Evolutionary conservation across 2,888 invertebrate genomes (phyloP), one percentile per base, ranked within the genome.

Genomic region (Blastobasis adustella): DNA sequence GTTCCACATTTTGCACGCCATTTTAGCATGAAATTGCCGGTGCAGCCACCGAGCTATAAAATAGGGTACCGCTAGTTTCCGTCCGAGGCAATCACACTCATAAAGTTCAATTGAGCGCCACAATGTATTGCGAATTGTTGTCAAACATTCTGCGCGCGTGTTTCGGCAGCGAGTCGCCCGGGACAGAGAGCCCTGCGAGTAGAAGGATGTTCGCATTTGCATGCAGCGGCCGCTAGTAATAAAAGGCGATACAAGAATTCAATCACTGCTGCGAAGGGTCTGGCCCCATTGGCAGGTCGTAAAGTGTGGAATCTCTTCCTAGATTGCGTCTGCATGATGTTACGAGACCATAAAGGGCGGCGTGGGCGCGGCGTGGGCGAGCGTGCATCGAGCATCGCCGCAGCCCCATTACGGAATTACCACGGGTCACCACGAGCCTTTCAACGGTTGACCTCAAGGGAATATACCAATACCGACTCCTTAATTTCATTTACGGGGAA

Each of bases 301-400:
- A 79, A 78, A 79, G 62, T 66, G 64, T 58, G 68, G 72, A 71
- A 74, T 74, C 71, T 72, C 71, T 71, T 70, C 71, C 66, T 72
- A 73, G 76, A 75, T 76, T 67, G 71, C 71, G 67, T 77, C 76
- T 73, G 77, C 71, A 71, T 69, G 61, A 63, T 66, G 71, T 75
- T 75, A 72, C 58, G 63, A 63, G 67, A 61, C 65, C 65, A 73
- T 80, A 79, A 79, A 79, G 66, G 67, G 58, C 61, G 60, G 62
- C 62, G 56, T 60, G 58, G 52, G 60, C 70, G 78, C 71, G 73
- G 73, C 74, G 69, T 60, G 69, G 61, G 55, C 55, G 67, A 62
- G 55, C 56, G 58, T 58, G 62, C 67, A 72, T 69, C 68, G 66
- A 47, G 55, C 66, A 76, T 74, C 72, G 73, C 75, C 66, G 68